These are phyloP conservation scores for Pardosa pseudoannulata DNA, from an alignment of 2,888 invertebrate genomes.

Conservation along the genomic window DNA sequence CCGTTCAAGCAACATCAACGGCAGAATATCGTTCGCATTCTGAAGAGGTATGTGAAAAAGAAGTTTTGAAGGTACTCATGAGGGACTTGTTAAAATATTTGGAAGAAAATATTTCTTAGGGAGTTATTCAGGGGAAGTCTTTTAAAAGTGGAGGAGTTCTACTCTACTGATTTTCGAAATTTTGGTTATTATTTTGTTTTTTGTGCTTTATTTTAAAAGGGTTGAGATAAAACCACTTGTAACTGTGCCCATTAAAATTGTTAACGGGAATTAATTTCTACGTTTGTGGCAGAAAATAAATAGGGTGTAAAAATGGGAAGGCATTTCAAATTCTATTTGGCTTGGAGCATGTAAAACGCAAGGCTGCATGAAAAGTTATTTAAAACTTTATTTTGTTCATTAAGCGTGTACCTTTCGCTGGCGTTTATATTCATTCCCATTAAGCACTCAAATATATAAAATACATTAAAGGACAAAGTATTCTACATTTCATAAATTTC, in stretches of 20 bases:
- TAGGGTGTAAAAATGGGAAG: not conserved
- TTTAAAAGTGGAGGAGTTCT: not conserved
- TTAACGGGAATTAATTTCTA: not conserved
- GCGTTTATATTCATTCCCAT: no score
- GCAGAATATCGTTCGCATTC: conserved; percentile 5
- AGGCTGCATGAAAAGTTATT: not conserved
- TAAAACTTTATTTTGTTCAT: no score
- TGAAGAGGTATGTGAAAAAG: conserved; percentile 4
- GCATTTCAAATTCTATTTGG: not conserved
- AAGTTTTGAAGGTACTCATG: conserved; percentile 18
- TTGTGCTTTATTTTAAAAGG: not conserved
- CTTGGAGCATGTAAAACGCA: not conserved
- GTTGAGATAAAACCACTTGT: not conserved
- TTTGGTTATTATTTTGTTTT: not conserved
- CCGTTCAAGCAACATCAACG: not conserved
- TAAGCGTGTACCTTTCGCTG: no score
- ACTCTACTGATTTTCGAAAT: not conserved
- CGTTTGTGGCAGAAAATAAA: not conserved
- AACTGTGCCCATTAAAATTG: not conserved
- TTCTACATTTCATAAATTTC: no score
- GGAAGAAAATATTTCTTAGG: conserved; percentile 33
- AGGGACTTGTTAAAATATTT: conserved; percentile 68
- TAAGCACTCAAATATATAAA: no score
- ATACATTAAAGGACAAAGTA: no score
- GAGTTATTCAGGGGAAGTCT: conserved; percentile 22